These are phyloP conservation scores for Aldrovandia affinis DNA, from an alignment of 2,797 vertebrate genomes.

Conservation along the genomic window DNA sequence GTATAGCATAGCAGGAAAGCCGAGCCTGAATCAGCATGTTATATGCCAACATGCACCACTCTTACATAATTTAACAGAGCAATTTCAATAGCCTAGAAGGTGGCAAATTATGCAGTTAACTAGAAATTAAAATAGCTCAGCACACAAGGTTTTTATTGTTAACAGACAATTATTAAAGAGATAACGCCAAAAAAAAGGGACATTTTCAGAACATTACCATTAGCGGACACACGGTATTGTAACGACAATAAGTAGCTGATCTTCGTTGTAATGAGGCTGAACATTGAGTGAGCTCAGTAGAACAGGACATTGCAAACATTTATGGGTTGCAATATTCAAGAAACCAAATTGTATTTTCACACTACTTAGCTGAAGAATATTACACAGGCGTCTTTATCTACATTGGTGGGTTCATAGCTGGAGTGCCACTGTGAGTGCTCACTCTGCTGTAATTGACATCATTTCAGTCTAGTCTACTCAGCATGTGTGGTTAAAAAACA, in stretches of 20 bases:
- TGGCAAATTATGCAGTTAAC: not conserved
- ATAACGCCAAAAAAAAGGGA: not conserved
- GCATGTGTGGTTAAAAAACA: not conserved
- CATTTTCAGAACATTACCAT: constrained; percentile 6
- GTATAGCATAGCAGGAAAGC: not conserved
- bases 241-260: not conserved
- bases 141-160: not conserved
- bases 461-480: not conserved
- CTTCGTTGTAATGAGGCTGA: not conserved
- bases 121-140: not conserved
- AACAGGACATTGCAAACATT: not conserved
- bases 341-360: not conserved
- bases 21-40: not conserved
- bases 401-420: not conserved
- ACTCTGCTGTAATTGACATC: not conserved
- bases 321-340: not conserved
- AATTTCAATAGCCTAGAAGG: not conserved
- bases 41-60: not conserved
- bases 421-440: not conserved
- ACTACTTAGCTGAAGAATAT: not conserved
- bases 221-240: not conserved
- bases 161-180: not conserved
- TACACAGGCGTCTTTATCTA: not conserved
- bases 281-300: not conserved
- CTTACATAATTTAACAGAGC: constrained; percentile 1